Base-by-base conservation (phyloP, 2,888 invertebrate genomes). In the Morpho helenor region DNA sequence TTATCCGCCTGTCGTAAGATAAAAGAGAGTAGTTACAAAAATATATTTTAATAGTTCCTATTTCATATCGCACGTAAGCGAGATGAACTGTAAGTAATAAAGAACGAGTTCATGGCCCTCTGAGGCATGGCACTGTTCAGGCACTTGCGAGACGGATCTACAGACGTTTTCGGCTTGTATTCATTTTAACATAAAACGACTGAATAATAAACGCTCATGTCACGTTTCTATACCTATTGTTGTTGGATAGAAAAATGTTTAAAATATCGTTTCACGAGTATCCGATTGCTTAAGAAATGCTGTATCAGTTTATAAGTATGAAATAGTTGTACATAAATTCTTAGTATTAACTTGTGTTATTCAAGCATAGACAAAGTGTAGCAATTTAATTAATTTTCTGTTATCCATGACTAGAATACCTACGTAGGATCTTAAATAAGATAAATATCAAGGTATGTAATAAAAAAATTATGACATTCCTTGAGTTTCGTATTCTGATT, bases 101-200 rank as follows among this genome's bases (percentile, higher is more conserved):
- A 78, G 76, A 71, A 67, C 57, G 80, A 77, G 88, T 87, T 88
- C 88, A 89, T 82, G 87, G 87, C 82, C 85, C 76, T 77, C 74
- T 75, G 69, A 62, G 71, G 67, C 80, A 80, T 76, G 81, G 66
- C 67, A 64, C 61, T 56, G 57, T 66, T 59, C 75, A 62, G 69
- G 59, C 56, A 65, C 63, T 60, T 60, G 68, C 69, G 67, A 74
- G 72, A 71, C 74, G 72, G 68, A 75, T 72, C 59, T 66, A 66
- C 67, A 68, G 68, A 73, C 69, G 68, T 71, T 74, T 74, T 73
- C 66, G 66, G 66, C 62, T 65, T 61, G 67, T 65, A 63, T 69
- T 69, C 66, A 67, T 62, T 64, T 64, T 62, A 64, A 66, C 60
- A 60, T 60, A 60, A 61, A 59, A 59, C 57, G 49, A 55, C 57